Percentiles rank a stretch among this genome's conserved stretches.
These are phyloP conservation scores for Ernsta delagoae DNA, from an alignment of 2,888 invertebrate species.

Conservation along the genomic window DNA sequence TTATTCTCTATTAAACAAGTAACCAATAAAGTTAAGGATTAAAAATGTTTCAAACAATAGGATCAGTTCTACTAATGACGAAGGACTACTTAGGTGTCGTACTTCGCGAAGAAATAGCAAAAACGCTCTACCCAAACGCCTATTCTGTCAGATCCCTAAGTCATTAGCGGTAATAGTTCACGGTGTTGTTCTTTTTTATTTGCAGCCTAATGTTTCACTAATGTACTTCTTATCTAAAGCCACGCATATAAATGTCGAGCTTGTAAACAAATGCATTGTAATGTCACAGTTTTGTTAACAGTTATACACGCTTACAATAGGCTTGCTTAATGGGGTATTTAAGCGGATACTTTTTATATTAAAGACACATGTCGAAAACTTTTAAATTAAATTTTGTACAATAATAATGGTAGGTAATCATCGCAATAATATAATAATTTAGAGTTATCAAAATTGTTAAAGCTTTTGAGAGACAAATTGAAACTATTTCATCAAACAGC, in stretches of 20 bases:
- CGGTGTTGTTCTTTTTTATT: slow-evolving; percentile 27
- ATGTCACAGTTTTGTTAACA: slow-evolving; percentile 3
- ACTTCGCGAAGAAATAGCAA: neutral
- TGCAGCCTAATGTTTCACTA: slow-evolving; percentile 21
- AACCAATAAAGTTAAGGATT: too few relatives aligned
- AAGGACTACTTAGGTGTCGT: too few relatives aligned
- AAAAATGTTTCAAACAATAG: too few relatives aligned
- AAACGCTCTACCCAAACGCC: neutral
- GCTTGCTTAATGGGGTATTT: neutral
- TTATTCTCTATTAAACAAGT: too few relatives aligned
- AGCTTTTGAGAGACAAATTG: neutral
- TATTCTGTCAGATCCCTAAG: neutral
- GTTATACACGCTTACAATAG: neutral
- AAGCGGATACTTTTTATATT: neutral
- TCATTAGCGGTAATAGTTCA: slow-evolving; percentile 27
- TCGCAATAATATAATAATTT: too few relatives aligned
- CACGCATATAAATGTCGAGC: slow-evolving; percentile 11
- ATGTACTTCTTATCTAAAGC: slow-evolving; percentile 23
- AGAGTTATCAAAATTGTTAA: too few relatives aligned
- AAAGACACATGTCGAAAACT: neutral
- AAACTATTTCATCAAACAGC: neutral
- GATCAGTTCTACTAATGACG: too few relatives aligned
- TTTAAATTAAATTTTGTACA: too few relatives aligned
- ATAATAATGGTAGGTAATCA: too few relatives aligned
- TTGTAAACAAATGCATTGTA: slow-evolving; percentile 19